Evolutionary conservation across 2,113 vertebrate genomes (phyloP).

Genomic region (Tyrannus savana): DNA sequence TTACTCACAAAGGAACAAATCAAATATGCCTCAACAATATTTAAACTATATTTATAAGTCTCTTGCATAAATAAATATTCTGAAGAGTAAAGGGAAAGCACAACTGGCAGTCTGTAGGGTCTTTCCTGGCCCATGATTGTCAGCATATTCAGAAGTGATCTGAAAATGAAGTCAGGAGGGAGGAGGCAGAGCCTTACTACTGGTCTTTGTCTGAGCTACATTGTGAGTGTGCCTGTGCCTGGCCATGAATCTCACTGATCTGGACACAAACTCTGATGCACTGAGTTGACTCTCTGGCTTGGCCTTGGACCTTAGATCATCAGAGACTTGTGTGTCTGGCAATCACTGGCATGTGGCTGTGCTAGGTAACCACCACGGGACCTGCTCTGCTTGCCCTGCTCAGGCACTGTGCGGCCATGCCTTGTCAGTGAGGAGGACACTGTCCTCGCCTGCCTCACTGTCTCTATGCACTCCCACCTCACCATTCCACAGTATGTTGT

Average conservation of each 20-base stretch:
- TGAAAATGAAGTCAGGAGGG: not conserved
- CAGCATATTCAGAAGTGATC: not conserved
- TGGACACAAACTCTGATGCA: rapidly evolving
- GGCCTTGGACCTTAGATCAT: not conserved
- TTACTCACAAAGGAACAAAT: not conserved
- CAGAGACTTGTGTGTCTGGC: not conserved
- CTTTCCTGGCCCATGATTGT: not conserved
- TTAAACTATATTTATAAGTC: not conserved
- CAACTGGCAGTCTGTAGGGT: not conserved
- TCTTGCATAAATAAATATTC: not conserved
- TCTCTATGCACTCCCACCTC: not conserved
- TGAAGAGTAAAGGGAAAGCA: not conserved
- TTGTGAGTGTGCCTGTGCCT: not conserved
- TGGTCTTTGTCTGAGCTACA: not conserved
- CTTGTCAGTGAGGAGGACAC: not conserved
- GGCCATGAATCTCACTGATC: not conserved
- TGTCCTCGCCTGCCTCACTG: not conserved
- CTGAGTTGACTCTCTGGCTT: not conserved
- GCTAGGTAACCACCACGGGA: not conserved
- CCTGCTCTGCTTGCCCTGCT: not conserved
- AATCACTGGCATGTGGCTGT: not conserved
- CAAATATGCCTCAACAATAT: not conserved
- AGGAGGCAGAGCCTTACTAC: not conserved
- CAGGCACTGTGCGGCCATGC: not conserved
- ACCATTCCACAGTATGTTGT: not conserved